Conservation (phyloP, 2,888 invertebrate genomes). For the Platycnemis pennipes region DNA sequence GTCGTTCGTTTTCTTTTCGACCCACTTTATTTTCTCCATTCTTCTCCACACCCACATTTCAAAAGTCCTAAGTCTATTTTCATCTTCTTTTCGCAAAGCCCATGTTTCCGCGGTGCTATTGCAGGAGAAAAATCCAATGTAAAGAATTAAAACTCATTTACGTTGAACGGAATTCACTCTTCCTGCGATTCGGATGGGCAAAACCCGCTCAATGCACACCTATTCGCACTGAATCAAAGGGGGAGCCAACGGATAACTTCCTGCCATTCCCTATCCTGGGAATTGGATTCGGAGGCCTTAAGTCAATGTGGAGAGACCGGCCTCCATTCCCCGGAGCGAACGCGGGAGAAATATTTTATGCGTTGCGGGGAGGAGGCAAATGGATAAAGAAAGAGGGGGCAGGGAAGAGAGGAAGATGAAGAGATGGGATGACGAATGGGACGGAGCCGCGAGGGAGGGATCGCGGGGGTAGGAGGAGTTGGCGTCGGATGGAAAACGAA, state of each 20-base stretch:
- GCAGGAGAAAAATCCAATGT: too few species aligned
- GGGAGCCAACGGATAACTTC: background rate
- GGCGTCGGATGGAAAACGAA: slow-evolving; percentile 22
- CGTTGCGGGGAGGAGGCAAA: background rate
- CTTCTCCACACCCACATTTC: too few species aligned
- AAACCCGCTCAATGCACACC: too few species aligned
- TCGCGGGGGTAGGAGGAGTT: background rate
- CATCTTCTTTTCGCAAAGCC: too few species aligned
- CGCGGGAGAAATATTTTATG: background rate
- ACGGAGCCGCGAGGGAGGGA: background rate
- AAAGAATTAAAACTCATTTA: too few species aligned
- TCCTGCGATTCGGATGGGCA: too few species aligned
- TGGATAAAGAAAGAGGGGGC: background rate
- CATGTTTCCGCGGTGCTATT: too few species aligned
- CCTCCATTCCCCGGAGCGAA: background rate
- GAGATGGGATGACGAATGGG: slow-evolving; percentile 62
- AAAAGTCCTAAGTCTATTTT: too few species aligned
- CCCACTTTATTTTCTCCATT: too few species aligned
- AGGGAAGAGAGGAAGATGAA: background rate
- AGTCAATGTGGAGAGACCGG: background rate
- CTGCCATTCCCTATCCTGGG: background rate
- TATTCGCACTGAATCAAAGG: background rate
- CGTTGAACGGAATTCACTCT: too few species aligned
- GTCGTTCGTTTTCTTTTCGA: too few species aligned
- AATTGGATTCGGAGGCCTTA: background rate